Percentiles rank a stretch among this genome's conserved stretches.
These are phyloP conservation scores for Salticus scenicus DNA, from an alignment of 2,888 invertebrate genomes.

Conservation along the genomic window DNA sequence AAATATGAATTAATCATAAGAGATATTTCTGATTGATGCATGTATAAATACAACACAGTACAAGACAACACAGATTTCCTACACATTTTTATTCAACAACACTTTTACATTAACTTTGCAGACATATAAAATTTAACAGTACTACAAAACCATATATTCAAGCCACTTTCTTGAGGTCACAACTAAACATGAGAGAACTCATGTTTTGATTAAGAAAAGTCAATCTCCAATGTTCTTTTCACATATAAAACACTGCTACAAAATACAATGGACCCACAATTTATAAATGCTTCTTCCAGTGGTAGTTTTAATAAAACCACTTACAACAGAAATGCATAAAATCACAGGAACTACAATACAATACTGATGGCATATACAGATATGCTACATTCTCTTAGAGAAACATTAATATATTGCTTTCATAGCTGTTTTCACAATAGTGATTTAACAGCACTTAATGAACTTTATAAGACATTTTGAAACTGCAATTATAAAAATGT, in stretches of 20 bases:
- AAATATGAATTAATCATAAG: too few relatives aligned
- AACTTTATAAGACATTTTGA: constrained; percentile 66
- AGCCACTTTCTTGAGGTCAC: constrained; percentile 71
- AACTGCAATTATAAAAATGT: constrained; percentile 51
- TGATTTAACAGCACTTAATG: constrained; percentile 52
- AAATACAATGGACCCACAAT: constrained; percentile 71
- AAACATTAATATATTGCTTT: constrained; percentile 68
- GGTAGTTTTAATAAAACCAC: constrained; percentile 64
- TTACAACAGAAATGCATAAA: constrained; percentile 63
- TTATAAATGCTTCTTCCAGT: constrained; percentile 70
- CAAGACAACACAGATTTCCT: constrained; percentile 35
- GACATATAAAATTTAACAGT: constrained; percentile 70
- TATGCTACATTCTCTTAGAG: constrained; percentile 69
- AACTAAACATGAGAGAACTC: constrained; percentile 70
- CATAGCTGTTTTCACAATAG: constrained; percentile 48
- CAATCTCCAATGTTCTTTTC: constrained; percentile 65
- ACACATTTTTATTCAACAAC: constrained; percentile 70
- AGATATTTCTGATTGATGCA: too few relatives aligned
- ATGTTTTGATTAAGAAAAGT: constrained; percentile 66
- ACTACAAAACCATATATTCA: constrained; percentile 70
- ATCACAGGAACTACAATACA: constrained; percentile 71
- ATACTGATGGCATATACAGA: constrained; percentile 68
- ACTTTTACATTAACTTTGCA: constrained; percentile 69
- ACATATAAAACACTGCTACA: constrained; percentile 70
- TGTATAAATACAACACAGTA: too few relatives aligned